These are phyloP conservation scores for Tetranychus truncatus DNA, from an alignment of 2,888 invertebrate species.

Conservation along the genomic window DNA sequence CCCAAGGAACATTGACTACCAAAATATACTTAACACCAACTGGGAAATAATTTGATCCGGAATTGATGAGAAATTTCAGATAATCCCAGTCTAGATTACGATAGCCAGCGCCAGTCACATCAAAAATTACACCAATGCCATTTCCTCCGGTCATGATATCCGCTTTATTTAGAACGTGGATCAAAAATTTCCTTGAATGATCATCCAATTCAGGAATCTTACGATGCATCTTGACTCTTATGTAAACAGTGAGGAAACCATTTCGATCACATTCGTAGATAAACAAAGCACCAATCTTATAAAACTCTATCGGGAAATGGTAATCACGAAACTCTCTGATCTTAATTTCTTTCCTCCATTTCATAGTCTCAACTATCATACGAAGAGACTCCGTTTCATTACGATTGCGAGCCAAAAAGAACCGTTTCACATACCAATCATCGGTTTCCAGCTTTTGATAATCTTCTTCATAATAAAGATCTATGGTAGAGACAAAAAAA, in stretches of 20 bases:
- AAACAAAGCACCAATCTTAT: slow-evolving; percentile 31
- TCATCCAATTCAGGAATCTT: slow-evolving; percentile 19
- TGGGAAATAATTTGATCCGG: slow-evolving; percentile 12
- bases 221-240: slow-evolving; percentile 15
- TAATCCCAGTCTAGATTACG: slow-evolving; percentile 18
- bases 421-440: slow-evolving; percentile 14
- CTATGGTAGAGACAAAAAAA: not conserved
- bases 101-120: slow-evolving; percentile 19
- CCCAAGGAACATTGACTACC: slow-evolving; percentile 21
- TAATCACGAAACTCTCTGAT: not conserved
- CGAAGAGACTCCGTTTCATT: not conserved
- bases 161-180: slow-evolving; percentile 14
- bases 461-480: slow-evolving; percentile 2
- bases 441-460: not conserved
- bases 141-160: slow-evolving; percentile 19
- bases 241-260: slow-evolving; percentile 25
- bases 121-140: slow-evolving; percentile 15
- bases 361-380: slow-evolving; percentile 9
- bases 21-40: slow-evolving; percentile 20
- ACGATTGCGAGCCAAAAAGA: not conserved
- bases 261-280: slow-evolving; percentile 32
- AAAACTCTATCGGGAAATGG: slow-evolving; percentile 24
- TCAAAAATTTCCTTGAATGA: slow-evolving; percentile 12
- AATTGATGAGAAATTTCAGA: not conserved
- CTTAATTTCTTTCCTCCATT: slow-evolving; percentile 2